Evolutionary conservation across 2,888 invertebrate species (phyloP).

Genomic region (Electrophaes corylata): DNA sequence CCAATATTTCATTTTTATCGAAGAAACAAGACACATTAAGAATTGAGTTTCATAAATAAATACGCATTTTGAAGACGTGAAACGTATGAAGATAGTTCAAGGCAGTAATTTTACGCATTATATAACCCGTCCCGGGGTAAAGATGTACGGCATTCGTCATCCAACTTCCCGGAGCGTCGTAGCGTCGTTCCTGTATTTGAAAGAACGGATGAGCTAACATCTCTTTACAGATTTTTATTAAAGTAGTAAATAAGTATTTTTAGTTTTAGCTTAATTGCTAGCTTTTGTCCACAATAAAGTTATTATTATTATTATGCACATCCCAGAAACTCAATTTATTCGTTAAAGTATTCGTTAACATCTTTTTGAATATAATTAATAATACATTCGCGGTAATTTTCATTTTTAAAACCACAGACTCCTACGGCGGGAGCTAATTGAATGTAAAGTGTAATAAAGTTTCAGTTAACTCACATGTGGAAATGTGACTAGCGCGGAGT

Average conservation of each 20-base stretch:
- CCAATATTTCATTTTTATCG: conserved; percentile 15
- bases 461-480: conserved; percentile 55
- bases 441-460: conserved; percentile 51
- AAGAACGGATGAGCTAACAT: conserved; percentile 71
- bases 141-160: conserved; percentile 75
- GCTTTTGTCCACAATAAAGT: too few species aligned
- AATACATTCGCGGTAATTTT: conserved; percentile 43
- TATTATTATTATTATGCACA: too few species aligned
- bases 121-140: conserved; percentile 72
- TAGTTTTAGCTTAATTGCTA: too few species aligned
- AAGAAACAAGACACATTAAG: conserved; percentile 35
- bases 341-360: conserved; percentile 45
- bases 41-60: conserved; percentile 53
- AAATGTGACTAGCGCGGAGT: conserved; percentile 60
- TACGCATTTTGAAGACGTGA: conserved; percentile 47
- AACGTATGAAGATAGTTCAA: conserved; percentile 70
- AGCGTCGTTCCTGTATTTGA: conserved; percentile 66
- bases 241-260: too few species aligned
- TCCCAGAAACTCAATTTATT: conserved; percentile 48
- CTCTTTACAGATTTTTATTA: conserved; percentile 73
- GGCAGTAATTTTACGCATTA: conserved; percentile 80
- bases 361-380: conserved; percentile 33
- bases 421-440: conserved; percentile 53
- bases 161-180: conserved; percentile 59
- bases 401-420: conserved; percentile 35